A percentile compares a stretch with the other conserved stretches of the same genome.
phyloP scores from a whole-genome alignment of 2,797 vertebrate species.

The Myiotriccus ornatus region DNA sequence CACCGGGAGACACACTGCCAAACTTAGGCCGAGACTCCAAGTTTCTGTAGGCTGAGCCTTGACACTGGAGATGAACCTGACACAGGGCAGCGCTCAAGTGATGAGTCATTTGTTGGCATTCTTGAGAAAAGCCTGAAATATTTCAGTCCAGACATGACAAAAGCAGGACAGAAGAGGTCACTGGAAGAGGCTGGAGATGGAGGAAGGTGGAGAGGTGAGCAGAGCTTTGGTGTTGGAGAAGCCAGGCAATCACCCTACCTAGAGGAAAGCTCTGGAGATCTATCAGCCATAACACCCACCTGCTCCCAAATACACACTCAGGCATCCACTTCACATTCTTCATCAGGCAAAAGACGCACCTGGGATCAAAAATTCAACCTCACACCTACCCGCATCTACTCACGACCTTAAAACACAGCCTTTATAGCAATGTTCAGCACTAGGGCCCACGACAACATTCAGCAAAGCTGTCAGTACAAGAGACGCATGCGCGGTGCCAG shows the following conservation, averaged over 20 bases:
- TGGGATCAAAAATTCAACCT: neutral
- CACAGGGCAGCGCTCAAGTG: accelerated
- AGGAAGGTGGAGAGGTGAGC: neutral
- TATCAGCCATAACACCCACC: neutral
- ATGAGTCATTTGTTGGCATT: neutral
- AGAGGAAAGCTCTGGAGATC: neutral
- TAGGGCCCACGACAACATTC: accelerated
- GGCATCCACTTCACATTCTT: neutral
- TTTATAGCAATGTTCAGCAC: neutral
- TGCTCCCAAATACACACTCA: neutral
- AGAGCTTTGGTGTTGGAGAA: neutral
- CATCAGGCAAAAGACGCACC: neutral
- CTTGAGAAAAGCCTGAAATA: neutral
- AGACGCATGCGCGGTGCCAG: accelerated
- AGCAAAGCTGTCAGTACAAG: neutral
- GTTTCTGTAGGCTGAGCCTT: neutral
- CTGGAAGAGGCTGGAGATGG: neutral
- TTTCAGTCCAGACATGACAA: neutral
- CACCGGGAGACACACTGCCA: accelerated
- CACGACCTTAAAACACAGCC: neutral
- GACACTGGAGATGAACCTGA: slow-evolving; percentile 8
- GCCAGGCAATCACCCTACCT: neutral
- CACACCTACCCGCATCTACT: neutral
- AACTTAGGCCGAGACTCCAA: slow-evolving; percentile 11
- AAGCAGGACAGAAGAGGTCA: neutral